These are phyloP conservation scores for Ciconia nigra DNA, from an alignment of 2,797 vertebrate genomes.

Conservation along the genomic window DNA sequence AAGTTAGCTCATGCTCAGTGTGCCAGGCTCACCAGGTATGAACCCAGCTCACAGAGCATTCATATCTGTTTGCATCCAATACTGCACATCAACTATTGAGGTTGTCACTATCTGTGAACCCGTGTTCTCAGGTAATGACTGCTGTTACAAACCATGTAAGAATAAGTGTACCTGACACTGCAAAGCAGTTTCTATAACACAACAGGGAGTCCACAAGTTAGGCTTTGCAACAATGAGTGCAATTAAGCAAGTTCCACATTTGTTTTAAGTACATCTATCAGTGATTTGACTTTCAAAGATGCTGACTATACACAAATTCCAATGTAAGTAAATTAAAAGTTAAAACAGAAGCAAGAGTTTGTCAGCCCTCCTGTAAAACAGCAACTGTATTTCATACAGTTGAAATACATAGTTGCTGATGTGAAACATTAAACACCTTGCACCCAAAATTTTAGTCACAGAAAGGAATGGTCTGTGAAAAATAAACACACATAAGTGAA, in stretches of 20 bases:
- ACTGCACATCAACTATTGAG: neutral
- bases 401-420: neutral
- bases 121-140: neutral
- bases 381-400: neutral
- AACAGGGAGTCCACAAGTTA: neutral
- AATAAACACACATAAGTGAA: neutral
- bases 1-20: neutral
- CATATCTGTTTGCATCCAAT: neutral
- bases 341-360: neutral
- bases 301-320: neutral
- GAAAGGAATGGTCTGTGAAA: neutral
- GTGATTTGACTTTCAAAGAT: neutral
- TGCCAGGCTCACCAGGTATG: neutral
- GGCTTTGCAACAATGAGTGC: neutral
- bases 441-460: neutral
- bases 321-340: neutral
- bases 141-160: neutral
- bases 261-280: neutral
- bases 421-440: neutral
- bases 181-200: neutral
- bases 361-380: neutral
- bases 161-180: neutral
- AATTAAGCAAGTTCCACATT: neutral
- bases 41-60: neutral
- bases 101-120: neutral